Base-by-base conservation (phyloP, 2,888 invertebrate species). In the Lasius platythorax region DNA sequence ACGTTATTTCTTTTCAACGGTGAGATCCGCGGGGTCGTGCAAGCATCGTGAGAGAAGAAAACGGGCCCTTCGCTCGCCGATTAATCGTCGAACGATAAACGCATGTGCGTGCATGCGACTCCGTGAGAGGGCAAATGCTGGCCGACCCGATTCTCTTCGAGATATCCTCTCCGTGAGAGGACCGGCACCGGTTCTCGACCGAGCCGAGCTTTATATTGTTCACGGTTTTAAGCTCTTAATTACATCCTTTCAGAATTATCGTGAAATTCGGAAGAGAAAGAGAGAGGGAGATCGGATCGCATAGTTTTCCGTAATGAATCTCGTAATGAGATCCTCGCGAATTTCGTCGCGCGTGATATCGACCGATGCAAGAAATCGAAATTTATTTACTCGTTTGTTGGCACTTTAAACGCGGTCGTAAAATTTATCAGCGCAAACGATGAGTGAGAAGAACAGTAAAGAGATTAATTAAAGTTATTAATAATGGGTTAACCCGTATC, bases 181-280 rank as follows among this genome's bases (percentile, higher is more conserved):
- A 67, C 18, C 23, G 67, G 18, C 23, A 15, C 15, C 33, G 68
- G 11, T 64, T 50, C 61, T 68, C 56, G 11, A 56, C 12, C 18
- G 23, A 3, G 40, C 11, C 23, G n/a, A n/a, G 6, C 67, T 88
- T 85, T 83, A 88, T 83, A 87, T 74, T 75, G 74, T 78, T 56
- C 72, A 33, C 70, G 50, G 63, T 53, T 53, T 66, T 88, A 91
- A 92, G 84, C 88, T 88, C 88, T 90, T 92, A 91, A 93, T 92
- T 91, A 90, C 84, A 82, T 76, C 43, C 63, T 53, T 64, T 28
- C 72, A 46, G 23, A 18, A 46, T 79, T 33, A 72, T 70, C 70
- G 58, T 43, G 53, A 12, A 53, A 8, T 9, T 37, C 8, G n/a
- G 58, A 23, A 37, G 33, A 72, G 23, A 70, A 56, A 37, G 18